These are phyloP conservation scores for Limanda limanda DNA, from an alignment of 2,113 vertebrate genomes.

Conservation along the genomic window DNA sequence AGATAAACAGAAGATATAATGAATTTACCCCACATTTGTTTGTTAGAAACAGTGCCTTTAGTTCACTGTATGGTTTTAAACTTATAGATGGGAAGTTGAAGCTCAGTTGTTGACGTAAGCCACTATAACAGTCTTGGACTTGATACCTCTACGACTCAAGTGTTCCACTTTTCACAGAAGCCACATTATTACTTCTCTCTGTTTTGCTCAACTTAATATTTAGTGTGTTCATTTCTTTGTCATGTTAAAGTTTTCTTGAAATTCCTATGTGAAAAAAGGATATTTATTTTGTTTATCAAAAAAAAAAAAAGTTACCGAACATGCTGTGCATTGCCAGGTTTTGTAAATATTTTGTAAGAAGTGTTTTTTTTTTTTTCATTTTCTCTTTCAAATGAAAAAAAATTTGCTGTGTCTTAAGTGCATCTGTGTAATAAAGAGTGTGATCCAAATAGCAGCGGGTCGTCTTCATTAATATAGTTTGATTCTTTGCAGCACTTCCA, in stretches of 20 bases:
- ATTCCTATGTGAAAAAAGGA: constrained; percentile 75
- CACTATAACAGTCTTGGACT: constrained; percentile 30
- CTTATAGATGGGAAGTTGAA: constrained; percentile 6
- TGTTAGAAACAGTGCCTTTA: constrained; percentile 15
- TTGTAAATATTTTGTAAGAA: constrained; percentile 84
- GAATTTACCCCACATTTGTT: background rate
- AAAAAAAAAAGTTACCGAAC: constrained; percentile 76
- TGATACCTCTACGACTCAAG: constrained; percentile 29
- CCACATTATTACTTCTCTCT: constrained; percentile 30
- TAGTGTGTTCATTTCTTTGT: constrained; percentile 32
- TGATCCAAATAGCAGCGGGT: constrained; percentile 61
- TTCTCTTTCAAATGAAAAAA: constrained; percentile 67
- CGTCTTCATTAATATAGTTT: constrained; percentile 19
- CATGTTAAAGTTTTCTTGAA: constrained; percentile 56
- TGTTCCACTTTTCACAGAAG: constrained; percentile 38
- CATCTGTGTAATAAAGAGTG: constrained; percentile 84
- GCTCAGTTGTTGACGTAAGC: constrained; percentile 22
- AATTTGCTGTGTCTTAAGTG: constrained; percentile 77
- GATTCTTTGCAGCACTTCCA: background rate
- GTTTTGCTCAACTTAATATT: constrained; percentile 58
- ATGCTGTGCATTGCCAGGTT: constrained; percentile 86
- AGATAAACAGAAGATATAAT: background rate
- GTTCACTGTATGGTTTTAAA: background rate
- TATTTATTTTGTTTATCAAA: constrained; percentile 85
- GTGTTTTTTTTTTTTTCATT: constrained; percentile 68